Evolutionary conservation across 2,797 vertebrate species (phyloP), one percentile per base, ranked within the genome.

Genomic region (Sebastes jordani): DNA sequence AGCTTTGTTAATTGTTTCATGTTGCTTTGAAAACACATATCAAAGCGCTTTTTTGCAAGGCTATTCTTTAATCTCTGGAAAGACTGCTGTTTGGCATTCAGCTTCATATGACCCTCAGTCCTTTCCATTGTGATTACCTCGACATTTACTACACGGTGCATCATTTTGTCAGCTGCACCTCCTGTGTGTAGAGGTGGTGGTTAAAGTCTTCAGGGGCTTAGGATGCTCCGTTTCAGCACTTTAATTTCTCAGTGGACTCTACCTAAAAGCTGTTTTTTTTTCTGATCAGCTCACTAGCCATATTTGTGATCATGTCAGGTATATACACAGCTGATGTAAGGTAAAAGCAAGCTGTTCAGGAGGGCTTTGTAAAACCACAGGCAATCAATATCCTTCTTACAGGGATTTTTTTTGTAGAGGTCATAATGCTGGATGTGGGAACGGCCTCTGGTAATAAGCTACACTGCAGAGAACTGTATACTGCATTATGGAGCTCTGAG

Each of bases 331-430:
- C 71, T 80, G 80, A 74, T 74, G 62, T 83, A 73, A 80, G 59
- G 72, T 38, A 55, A 85, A 62, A 73, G 66, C 23, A 77, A 72
- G 56, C 59, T 71, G 22, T 74, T 79, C 67, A 56, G 69, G 5
- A 29, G 38, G 8, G 64, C 29, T 82, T 55, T 75, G 36, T 78
- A 69, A 72, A 85, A 79, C 81, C 66, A 52, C 30, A 63, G 64
- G 16, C n/a, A 74, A 80, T 88, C 73, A 55, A 85, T 81, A 76
- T 61, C 61, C 23, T 74, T 81, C 27, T 71, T 52, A 30, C 42
- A 2, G 30, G 34, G 20, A 70, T 52, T 80, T 61, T 76, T 61
- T 78, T 71, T 46, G 36, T 62, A 2, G 20, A 66, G 36, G 60
- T 74, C 34, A 80, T 42, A 65, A 76, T 74, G 11, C 30, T 86